phyloP scores from a whole-genome alignment of 2,888 invertebrate species.

The Pterostichus madidus region DNA sequence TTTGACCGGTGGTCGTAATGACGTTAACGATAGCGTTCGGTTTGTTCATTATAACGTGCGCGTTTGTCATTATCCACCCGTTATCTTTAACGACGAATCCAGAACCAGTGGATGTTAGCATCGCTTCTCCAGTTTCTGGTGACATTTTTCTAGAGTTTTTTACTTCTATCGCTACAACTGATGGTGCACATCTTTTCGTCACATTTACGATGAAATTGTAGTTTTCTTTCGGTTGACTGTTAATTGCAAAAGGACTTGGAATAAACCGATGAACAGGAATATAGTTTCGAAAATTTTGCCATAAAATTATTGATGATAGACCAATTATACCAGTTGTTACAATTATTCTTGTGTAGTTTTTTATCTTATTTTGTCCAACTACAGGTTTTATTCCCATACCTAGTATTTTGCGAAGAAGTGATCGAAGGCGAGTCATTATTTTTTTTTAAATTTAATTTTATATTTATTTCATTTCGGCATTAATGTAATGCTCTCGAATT shows the following conservation, averaged over 20 bases:
- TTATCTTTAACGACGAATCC: constrained; percentile 93
- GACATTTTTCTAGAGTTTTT: constrained; percentile 86
- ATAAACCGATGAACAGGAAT: background rate
- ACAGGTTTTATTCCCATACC: background rate
- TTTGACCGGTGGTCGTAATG: constrained; percentile 78
- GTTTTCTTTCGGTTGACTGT: constrained; percentile 76
- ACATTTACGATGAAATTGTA: constrained; percentile 95
- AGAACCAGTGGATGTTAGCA: constrained; percentile 90
- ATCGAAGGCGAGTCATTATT: background rate
- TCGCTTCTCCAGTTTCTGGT: constrained; percentile 83
- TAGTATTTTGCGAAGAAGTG: background rate
- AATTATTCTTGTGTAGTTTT: constrained; percentile 11
- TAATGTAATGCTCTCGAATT: background rate
- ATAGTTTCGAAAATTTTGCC: background rate
- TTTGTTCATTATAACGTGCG: constrained; percentile 93
- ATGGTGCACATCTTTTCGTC: constrained; percentile 88
- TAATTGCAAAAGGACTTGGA: constrained; percentile 21
- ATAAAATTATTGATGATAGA: background rate
- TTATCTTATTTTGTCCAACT: background rate
- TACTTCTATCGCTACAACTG: constrained; percentile 95
- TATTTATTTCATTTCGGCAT: background rate
- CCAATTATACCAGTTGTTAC: constrained; percentile 41
- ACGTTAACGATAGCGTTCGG: constrained; percentile 86
- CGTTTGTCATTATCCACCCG: constrained; percentile 95
- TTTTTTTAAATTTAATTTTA: background rate